A percentile compares a stretch with the other conserved stretches of the same genome.
Evolutionary conservation across 2,113 vertebrate species (phyloP).

Genomic region (Atlantisia rogersi): DNA sequence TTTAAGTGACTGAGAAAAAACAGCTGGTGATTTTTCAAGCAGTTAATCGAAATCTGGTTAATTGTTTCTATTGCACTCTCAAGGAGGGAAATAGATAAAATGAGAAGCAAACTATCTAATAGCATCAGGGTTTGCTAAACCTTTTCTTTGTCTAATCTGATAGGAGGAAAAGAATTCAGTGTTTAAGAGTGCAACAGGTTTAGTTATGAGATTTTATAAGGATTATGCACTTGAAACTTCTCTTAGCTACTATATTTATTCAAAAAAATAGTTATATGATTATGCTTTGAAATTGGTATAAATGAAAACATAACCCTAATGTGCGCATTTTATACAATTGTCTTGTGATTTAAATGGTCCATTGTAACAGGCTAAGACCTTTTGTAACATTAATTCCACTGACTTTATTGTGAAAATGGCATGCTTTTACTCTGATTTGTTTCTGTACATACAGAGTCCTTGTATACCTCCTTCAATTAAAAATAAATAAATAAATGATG

Average conservation of each 20-base stretch:
- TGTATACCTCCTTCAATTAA: not conserved
- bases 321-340: not conserved
- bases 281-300: not conserved
- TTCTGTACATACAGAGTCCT: not conserved
- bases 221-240: not conserved
- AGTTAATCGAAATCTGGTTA: conserved; percentile 38
- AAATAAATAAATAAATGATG: not conserved
- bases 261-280: not conserved
- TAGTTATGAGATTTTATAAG: not conserved
- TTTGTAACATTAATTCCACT: not conserved
- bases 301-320: not conserved
- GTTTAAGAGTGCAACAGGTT: not conserved
- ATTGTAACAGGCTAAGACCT: not conserved
- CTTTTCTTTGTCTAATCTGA: conserved; percentile 8
- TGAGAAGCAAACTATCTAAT: not conserved
- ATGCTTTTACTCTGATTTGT: not conserved
- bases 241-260: not conserved
- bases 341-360: not conserved
- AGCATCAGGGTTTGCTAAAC: not conserved
- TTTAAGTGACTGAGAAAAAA: conserved; percentile 29
- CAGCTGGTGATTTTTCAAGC: conserved; percentile 50
- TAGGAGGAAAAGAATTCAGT: not conserved
- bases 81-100: conserved; percentile 13
- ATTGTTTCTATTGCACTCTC: conserved; percentile 33
- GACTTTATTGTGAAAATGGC: not conserved